A percentile compares a stretch with the other conserved stretches of the same genome.
Conservation (phyloP, 1,140 invertebrate species). For the Diorhabda carinulata region DNA sequence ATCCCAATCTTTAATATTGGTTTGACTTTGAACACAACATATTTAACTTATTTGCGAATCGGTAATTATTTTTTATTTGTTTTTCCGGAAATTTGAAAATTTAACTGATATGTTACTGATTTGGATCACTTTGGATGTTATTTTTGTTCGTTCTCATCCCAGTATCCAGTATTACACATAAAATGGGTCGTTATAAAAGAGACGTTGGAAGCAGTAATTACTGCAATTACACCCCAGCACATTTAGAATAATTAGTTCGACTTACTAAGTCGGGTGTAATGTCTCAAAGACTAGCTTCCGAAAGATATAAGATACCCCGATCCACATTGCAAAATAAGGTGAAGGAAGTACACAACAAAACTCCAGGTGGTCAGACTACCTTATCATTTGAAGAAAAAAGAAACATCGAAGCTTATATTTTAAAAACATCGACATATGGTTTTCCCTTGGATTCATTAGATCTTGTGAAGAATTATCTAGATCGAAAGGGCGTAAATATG, state of each 20-base stretch:
- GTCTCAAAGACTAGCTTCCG: background rate
- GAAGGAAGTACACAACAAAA: background rate
- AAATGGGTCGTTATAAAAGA: too few relatives aligned
- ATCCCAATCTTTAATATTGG: too few relatives aligned
- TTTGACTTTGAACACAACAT: too few relatives aligned
- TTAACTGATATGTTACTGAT: too few relatives aligned
- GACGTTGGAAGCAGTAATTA: too few relatives aligned
- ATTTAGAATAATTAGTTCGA: background rate
- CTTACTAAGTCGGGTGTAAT: background rate
- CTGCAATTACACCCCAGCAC: background rate
- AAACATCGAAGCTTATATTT: background rate
- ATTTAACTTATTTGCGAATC: too few relatives aligned
- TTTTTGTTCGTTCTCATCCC: too few relatives aligned
- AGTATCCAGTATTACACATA: too few relatives aligned
- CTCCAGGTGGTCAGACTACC: background rate
- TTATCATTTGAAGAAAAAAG: background rate
- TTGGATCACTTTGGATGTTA: too few relatives aligned
- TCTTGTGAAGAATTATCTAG: background rate
- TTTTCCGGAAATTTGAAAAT: too few relatives aligned
- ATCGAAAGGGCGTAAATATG: background rate
- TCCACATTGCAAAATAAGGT: conserved; percentile 3
- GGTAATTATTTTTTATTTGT: too few relatives aligned
- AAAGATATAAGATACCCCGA: background rate
- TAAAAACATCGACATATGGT: background rate
- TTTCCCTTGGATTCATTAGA: conserved; percentile 1